A percentile compares a stretch with the other conserved stretches of the same genome.
Evolutionary conservation across 2,888 invertebrate species (phyloP).

Genomic region (Ditula angustiorana): DNA sequence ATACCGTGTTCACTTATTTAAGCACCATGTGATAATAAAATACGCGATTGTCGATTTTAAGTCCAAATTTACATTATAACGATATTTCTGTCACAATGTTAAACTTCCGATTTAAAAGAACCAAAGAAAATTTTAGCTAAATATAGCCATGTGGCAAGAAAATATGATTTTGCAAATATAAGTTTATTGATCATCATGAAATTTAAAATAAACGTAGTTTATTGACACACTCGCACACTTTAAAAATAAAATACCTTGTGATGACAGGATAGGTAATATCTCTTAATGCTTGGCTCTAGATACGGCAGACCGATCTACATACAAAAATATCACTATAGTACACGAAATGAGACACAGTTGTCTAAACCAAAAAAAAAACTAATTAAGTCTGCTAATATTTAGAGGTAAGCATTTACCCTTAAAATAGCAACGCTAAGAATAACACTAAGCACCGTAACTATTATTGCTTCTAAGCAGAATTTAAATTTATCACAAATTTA

Average conservation of each 20-base stretch:
- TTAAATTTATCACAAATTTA: conserved; percentile 42
- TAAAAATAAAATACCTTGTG: conserved; percentile 15
- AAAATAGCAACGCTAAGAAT: conserved; percentile 26
- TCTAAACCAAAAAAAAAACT: conserved; percentile 11
- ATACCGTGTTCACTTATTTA: no score
- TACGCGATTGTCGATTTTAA: background rate
- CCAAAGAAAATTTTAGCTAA: background rate
- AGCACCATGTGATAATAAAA: background rate
- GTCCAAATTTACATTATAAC: background rate
- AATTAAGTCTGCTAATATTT: background rate
- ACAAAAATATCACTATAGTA: conserved; percentile 38
- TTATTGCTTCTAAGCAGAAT: conserved; percentile 40
- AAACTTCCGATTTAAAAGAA: background rate
- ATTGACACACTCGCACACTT: conserved; percentile 14
- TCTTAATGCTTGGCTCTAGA: conserved; percentile 9
- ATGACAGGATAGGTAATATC: conserved; percentile 14
- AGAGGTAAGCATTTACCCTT: conserved; percentile 16
- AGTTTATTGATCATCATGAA: conserved; percentile 5
- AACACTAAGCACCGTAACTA: conserved; percentile 43
- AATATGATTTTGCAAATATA: background rate
- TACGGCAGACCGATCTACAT: conserved; percentile 35
- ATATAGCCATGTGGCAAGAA: conserved; percentile 19
- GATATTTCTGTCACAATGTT: background rate
- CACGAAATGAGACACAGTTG: conserved; percentile 19
- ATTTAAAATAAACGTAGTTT: conserved; percentile 3